Base-by-base conservation (phyloP, 2,888 invertebrate species). In the Chrysina gloriosa region DNA sequence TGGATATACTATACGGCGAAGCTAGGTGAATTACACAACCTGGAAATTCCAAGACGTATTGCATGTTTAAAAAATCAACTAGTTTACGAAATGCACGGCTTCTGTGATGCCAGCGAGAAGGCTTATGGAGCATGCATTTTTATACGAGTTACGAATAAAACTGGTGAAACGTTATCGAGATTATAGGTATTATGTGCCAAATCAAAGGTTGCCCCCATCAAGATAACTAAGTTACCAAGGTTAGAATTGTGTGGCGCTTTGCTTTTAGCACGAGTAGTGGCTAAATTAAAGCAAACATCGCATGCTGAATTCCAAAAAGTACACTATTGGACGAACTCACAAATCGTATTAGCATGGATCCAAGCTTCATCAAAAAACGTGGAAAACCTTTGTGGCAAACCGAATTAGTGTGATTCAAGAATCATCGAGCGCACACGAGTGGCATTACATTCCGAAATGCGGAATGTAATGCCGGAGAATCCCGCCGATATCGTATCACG, bases 401-500 rank as follows among this genome's bases (percentile, higher is more conserved):
- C 34, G 67, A 9, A 16, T 48, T n/a, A 3, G 6, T 2, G 45
- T 47, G 21, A 63, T 67, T 27, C 23, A 34, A 27, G 50, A 31
- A n/a, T 5, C 63, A 63, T 23, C 27, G 16, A 7, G 21, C 11
- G 23, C 31, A 65, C 11, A 7, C 5, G 29, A 23, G 6, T 73
- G 71, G 71, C 7, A 48, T 2, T 63, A 73, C 25, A 68, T 73
- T 0, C 11, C 69, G 5, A 69, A 73, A 7, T 54, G n/a, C n/a
- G n/a, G n/a, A n/a, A n/a, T n/a, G n/a, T n/a, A n/a, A n/a, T n/a
- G n/a, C n/a, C 65, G 21, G 52, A 70, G 2, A 79, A 79, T 63
- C 76, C 77, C 0, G 77, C 77, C 9, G n/a, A 77, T 61, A 73
- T 73, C 9, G 72, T 75, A 2, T 77, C 77, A 0, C 48, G 78